These are phyloP conservation scores for Xenus cinereus DNA, from an alignment of 2,113 vertebrate species.

Conservation along the genomic window DNA sequence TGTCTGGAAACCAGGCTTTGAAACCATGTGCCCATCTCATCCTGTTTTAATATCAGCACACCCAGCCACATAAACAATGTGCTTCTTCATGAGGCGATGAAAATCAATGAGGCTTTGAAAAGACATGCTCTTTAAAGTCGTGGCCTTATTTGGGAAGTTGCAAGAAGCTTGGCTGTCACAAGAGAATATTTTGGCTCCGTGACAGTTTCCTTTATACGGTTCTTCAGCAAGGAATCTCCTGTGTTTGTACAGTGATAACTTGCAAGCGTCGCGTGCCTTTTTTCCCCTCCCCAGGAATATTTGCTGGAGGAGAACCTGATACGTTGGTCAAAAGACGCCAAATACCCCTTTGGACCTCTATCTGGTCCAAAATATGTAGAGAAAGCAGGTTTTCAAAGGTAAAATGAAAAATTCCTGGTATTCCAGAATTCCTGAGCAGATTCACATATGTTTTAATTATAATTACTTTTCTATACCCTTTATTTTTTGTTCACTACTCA, in stretches of 20 bases:
- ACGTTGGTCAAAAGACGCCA: neutral
- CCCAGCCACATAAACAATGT: conserved; percentile 34
- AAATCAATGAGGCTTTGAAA: conserved; percentile 55
- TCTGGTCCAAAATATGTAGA: neutral
- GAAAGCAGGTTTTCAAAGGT: neutral
- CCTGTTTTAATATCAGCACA: conserved; percentile 2
- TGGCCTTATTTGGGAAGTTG: conserved; percentile 62
- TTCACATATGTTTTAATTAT: neutral
- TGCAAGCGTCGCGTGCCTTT: neutral
- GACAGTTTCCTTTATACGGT: conserved; percentile 36
- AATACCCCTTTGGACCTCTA: neutral
- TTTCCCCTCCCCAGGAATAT: neutral
- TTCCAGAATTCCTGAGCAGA: neutral
- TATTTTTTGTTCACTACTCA: neutral
- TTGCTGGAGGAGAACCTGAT: neutral
- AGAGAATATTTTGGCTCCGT: conserved; percentile 34
- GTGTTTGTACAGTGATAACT: conserved; percentile 10
- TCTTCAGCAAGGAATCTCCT: conserved; percentile 6
- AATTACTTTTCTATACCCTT: neutral
- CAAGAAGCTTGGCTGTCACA: conserved; percentile 54
- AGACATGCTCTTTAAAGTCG: conserved; percentile 40
- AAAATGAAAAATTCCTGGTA: neutral
- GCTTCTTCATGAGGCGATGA: conserved; percentile 29
- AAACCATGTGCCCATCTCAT: neutral
- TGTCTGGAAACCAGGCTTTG: neutral